Base-by-base conservation (phyloP, 1,140 invertebrate genomes). In the Lasaia peninsularis region DNA sequence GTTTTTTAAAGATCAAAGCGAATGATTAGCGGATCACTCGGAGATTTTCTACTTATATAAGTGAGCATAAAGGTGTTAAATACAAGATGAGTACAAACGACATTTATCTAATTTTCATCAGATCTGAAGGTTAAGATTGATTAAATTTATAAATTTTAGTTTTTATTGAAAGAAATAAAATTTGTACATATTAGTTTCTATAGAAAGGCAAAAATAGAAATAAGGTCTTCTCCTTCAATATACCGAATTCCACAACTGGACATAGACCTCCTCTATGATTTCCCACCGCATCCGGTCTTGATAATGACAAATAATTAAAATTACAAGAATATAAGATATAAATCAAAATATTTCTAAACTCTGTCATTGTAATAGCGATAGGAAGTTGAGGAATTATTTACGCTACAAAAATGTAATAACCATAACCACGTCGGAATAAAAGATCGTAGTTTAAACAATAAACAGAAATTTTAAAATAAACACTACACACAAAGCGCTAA, bases 331-430 rank as follows among this genome's bases (percentile, higher is more conserved):
- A 21, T 9, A 48, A 21, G 9, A 11, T 18, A 48, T 18, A 48
- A 21, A 1, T 5, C 20, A 11, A 48, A 48, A 20, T 11, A 48
- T 48, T 48, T 18, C 40, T 11, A 48, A 44, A 20, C 18, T 4
- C 9, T 48, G 10, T 48, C 20, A 24, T 11, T n/a, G 20, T 12
- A 48, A 79, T 80, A 86, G 85, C 85, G 77, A 84, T 55, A 55
- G 35, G 53, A 79, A 63, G 73, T 62, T 57, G 70, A 71, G 70
- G 77, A 73, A 85, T 86, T 86, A 86, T 85, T 84, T 85, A 80
- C 85, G 83, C 78, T 81, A 84, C 71, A 73, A 58, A 3, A 31
- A 40, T 16, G 37, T 14, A 56, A 52, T 3, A 28, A 31, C 4
- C 62, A 76, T 71, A 71, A 80, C 73, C 70, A 78, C 72, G 75